Evolutionary conservation across 2,797 vertebrate genomes (phyloP), one percentile per base, ranked within the genome.

Genomic region (Onychomys arenicola): DNA sequence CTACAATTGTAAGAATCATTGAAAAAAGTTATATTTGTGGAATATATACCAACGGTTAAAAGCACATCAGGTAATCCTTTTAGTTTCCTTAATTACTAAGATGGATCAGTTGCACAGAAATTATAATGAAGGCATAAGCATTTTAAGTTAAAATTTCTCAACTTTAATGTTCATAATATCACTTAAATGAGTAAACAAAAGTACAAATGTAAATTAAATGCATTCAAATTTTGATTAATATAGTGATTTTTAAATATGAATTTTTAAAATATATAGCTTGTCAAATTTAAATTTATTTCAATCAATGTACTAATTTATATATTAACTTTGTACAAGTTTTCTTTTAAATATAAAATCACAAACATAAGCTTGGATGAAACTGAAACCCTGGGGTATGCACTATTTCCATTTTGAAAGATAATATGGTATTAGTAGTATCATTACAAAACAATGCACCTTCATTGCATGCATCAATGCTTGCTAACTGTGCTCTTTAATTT

Each of bases 361-460:
- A 67, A n/a, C 34, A 69, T 19, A 69, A 19, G 34, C 16, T 69
- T 2, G 21, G 32, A 61, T 49, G 11, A 12, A 81, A 86, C 61
- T 23, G 63, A 84, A 69, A 40, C 3, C 14, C 25, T 90, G 17
- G 82, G 65, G 14, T 80, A 19, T 85, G 7, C 9, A 84, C 14
- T 89, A 86, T 91, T 91, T 87, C 77, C 19, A 67, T 27, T n/a
- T 52, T 89, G 46, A 67, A 63, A 76, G 43, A 86, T 32, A 95
- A 57, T 49, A 52, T 8, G 57, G 65, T 32, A 21, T 40, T 88
- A 77, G 37, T 23, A 46, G 34, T 80, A 34, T 75, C 3, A 80
- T 83, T 34, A 57, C 0, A 37, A 83, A 94, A 86, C n/a, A 67
- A 49, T 80, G 10, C 0, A 67, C 19, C 57, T 83, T 63, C 23